Conservation (phyloP, 2,888 invertebrate species). For the Blastobasis adustella region DNA sequence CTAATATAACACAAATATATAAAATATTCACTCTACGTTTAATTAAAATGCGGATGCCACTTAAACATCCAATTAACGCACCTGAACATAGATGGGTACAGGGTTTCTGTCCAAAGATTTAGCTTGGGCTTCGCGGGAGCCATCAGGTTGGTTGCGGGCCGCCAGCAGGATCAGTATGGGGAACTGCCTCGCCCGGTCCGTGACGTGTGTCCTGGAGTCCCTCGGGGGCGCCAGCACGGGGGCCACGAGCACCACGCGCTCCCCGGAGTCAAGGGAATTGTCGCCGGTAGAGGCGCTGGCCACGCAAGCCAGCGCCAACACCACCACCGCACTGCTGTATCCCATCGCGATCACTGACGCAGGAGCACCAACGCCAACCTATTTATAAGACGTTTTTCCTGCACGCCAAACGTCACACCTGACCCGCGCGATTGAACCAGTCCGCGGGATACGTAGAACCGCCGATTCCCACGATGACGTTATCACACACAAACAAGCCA, state of each 20-base stretch:
- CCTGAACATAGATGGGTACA: slow-evolving; percentile 60
- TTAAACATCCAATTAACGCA: slow-evolving; percentile 16
- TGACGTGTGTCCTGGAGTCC: slow-evolving; percentile 45
- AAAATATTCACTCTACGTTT: too few species aligned
- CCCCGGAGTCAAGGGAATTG: slow-evolving; percentile 47
- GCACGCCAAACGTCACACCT: slow-evolving; percentile 42
- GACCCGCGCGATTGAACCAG: slow-evolving; percentile 17
- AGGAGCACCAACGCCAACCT: slow-evolving; percentile 50
- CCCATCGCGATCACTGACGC: slow-evolving; percentile 63
- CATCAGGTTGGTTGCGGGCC: slow-evolving; percentile 28
- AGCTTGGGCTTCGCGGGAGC: slow-evolving; percentile 39
- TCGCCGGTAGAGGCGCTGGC: slow-evolving; percentile 45
- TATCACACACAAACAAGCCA: slow-evolving; percentile 13
- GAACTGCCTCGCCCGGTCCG: slow-evolving; percentile 56
- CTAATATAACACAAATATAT: too few species aligned
- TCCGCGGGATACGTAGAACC: slow-evolving; percentile 37
- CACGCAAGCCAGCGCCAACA: slow-evolving; percentile 39
- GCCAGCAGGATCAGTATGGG: slow-evolving; percentile 57
- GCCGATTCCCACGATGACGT: slow-evolving; percentile 47
- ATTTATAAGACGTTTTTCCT: slow-evolving; percentile 62
- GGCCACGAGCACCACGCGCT: slow-evolving; percentile 51
- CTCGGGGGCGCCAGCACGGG: slow-evolving; percentile 61
- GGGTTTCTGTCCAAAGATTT: slow-evolving; percentile 47
- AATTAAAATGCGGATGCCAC: too few species aligned
- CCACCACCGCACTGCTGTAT: slow-evolving; percentile 45